These are phyloP conservation scores for Neoscelio sp. DNA, from an alignment of 2,888 invertebrate species.

Conservation along the genomic window DNA sequence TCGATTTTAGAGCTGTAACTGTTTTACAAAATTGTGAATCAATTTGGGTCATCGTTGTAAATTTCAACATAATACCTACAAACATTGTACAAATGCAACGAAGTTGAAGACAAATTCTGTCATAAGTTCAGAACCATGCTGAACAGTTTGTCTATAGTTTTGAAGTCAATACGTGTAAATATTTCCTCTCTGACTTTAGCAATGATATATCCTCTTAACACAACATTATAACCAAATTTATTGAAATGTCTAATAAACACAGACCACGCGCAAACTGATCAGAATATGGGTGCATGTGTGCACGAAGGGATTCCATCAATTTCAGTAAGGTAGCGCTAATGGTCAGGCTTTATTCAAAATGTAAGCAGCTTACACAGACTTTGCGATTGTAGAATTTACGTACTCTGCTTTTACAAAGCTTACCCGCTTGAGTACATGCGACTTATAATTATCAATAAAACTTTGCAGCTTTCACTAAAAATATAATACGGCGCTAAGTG, in stretches of 20 bases:
- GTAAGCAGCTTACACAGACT: constrained; percentile 64
- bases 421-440: constrained; percentile 41
- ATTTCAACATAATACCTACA: too few species aligned
- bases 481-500: constrained; percentile 7
- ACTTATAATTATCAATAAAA: constrained; percentile 57
- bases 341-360: constrained; percentile 64
- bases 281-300: constrained; percentile 42
- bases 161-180: too few species aligned
- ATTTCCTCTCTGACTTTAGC: constrained; percentile 1
- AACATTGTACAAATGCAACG: too few species aligned
- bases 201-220: constrained; percentile 24
- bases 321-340: constrained; percentile 63
- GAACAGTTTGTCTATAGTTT: too few species aligned
- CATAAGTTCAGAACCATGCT: too few species aligned
- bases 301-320: constrained; percentile 59
- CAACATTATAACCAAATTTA: constrained; percentile 27
- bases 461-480: constrained; percentile 19
- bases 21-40: too few species aligned
- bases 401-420: constrained; percentile 54
- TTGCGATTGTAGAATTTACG: constrained; percentile 62
- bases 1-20: too few species aligned
- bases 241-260: constrained; percentile 45
- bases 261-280: constrained; percentile 27
- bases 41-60: too few species aligned
- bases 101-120: too few species aligned